These are phyloP conservation scores for Brachionus rubens DNA, from an alignment of 1,140 invertebrate genomes.

Conservation along the genomic window DNA sequence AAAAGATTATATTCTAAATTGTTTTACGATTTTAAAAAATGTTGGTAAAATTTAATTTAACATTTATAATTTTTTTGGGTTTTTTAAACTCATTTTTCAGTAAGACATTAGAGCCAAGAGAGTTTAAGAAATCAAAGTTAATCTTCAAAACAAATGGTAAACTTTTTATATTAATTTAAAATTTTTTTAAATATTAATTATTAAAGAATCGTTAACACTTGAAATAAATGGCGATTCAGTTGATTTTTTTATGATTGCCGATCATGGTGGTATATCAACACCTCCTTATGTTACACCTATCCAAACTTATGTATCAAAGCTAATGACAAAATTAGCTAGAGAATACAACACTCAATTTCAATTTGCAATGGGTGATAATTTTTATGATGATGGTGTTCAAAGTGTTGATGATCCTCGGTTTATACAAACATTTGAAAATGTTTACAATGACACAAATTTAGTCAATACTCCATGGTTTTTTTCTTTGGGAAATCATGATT, in stretches of 20 bases:
- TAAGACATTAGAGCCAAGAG: neutral
- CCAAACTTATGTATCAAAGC: constrained; percentile 52
- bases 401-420: constrained; percentile 39
- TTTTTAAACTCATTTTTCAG: neutral
- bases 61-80: too few species aligned
- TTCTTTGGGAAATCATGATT: constrained; percentile 19
- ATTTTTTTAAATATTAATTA: neutral
- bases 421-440: constrained; percentile 19
- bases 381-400: constrained; percentile 42
- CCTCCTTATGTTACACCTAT: constrained; percentile 56
- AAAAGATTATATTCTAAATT: too few species aligned
- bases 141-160: neutral
- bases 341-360: constrained; percentile 52
- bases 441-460: neutral
- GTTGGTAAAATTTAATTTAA: too few species aligned
- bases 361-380: constrained; percentile 52
- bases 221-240: neutral
- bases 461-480: constrained; percentile 7
- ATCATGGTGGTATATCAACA: constrained; percentile 58
- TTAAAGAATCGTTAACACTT: neutral
- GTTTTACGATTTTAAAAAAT: too few species aligned
- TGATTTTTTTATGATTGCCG: constrained; percentile 54
- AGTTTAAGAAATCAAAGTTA: neutral
- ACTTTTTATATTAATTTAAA: neutral
- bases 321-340: constrained; percentile 54